Base-by-base conservation (phyloP, 2,797 vertebrate species). In the Gadopsis marmoratus region DNA sequence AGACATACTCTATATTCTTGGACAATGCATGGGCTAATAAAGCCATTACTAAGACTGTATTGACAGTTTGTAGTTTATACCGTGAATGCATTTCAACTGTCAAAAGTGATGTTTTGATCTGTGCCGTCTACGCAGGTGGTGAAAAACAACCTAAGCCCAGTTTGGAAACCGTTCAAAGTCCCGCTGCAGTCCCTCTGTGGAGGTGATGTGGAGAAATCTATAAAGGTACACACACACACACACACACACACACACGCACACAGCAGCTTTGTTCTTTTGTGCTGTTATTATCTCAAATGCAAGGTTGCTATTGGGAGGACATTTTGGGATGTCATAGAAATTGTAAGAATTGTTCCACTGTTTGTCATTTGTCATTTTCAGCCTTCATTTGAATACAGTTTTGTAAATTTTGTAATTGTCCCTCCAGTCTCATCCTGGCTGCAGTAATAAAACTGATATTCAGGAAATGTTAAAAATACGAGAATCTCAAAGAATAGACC, bases 101-200 rank as follows among this genome's bases (percentile, higher is more conserved):
- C 13, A 21, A 21, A 37, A 5, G 19, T 41, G 10, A 0, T 29
- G 39, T 29, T 33, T 55, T n/a, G 29, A 71, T 68, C 9, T 72
- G 10, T 69, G 26, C 9, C 63, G 17, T 74, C 62, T 26, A 63
- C 51, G 16, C 51, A 99, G 98, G 97, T 99, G 88, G 93, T 99
- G 86, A 99, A 98, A 92, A 96, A 96, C 91, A 99, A 97, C 86
- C 71, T 99, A 79, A 99, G 98, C 92, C 98, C 98, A 63, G 85
- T 91, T 31, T 99, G 98, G 98, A 97, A 66, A 79, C 97, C 97
- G 4, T 99, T 99, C 86, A 95, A 94, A 91, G 94, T 99, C 78
- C 95, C 97, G 37, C 90, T 99, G 39, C 97, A 96, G 89, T 95
- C 97, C 7, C 94, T 99, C 2, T 99, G 98, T 89, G 97, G 96